Conservation (phyloP, 2,797 vertebrate species). For the Hippopotamyrus pictus region DNA sequence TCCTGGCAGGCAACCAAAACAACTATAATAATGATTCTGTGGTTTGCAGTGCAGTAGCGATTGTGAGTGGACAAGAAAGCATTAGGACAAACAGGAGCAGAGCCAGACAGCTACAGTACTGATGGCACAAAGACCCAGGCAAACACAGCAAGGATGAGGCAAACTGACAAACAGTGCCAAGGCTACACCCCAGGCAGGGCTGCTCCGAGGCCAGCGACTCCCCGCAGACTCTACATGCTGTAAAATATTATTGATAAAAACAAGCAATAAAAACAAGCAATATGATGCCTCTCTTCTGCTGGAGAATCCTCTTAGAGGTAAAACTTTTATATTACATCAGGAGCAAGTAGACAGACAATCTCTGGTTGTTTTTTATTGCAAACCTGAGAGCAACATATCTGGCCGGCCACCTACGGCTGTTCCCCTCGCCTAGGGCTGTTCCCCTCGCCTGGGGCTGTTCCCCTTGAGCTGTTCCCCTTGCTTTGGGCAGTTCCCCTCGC, state of each 20-base stretch:
- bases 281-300: not conserved
- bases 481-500: not conserved
- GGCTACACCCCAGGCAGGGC: not conserved
- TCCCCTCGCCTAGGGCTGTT: not conserved
- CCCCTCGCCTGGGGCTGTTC: not conserved
- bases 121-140: not conserved
- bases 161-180: not conserved
- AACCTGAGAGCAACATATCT: not conserved
- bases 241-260: slow-evolving; percentile 7
- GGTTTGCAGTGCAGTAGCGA: not conserved
- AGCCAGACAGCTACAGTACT: not conserved
- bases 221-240: not conserved
- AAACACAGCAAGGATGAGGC: not conserved
- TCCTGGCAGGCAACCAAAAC: not conserved
- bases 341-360: not conserved
- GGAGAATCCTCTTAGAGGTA: not conserved
- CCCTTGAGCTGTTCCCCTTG: not conserved
- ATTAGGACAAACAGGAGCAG: not conserved
- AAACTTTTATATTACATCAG: not conserved
- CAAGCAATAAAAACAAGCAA: slow-evolving; percentile 1
- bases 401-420: not conserved
- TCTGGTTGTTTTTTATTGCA: not conserved
- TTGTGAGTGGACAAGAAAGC: not conserved
- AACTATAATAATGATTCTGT: not conserved
- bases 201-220: not conserved